Evolutionary conservation across 1,140 invertebrate species (phyloP), one percentile per base, ranked within the genome.

Genomic region (Brachionus koreanus): DNA sequence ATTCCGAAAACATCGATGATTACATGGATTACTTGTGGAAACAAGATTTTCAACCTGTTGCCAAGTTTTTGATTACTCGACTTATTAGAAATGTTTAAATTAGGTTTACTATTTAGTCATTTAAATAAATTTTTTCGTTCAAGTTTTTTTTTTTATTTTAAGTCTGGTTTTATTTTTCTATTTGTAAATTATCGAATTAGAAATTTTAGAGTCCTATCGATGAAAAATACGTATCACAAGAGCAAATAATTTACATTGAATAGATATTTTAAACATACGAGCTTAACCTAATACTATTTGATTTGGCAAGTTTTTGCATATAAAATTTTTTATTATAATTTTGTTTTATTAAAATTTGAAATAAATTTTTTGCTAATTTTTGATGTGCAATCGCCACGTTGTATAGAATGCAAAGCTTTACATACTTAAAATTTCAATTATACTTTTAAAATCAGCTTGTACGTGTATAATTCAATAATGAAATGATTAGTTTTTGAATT

Each of bases 21-120:
- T 79, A 79, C 16, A 79, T 79, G 76, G 57, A 79, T 65, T 61
- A 25, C 57, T 23, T 79, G 23, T 79, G 76, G 76, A 79, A 65
- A 57, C 49, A 79, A 63, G 76, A 79, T 23, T 79, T 79, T 79
- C 25, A 61, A 5, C 76, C 76, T 37, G 76, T 79, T 39, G 76
- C 49, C 42, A 49, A 77, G 46, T 23, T 46, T 46, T 49, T 77
- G 13, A 42, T 77, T 35, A 19, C 16, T 33, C 74, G 74, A 77
- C 29, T 77, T 33, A 46, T 37, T 33, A 61, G 25, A 10, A 49
- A 39, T 39, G 33, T 69, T 69, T 69, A 39, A 39, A 37, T 16
- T 69, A 39, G 29, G 42, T 69, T 69, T 39, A 39, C 5, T 35
- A 39, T 37, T 4, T 43, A 69, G 65, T 69, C 65, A 69, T 19